These are phyloP conservation scores for Pithys albifrons DNA, from an alignment of 2,113 vertebrate species.

Conservation along the genomic window DNA sequence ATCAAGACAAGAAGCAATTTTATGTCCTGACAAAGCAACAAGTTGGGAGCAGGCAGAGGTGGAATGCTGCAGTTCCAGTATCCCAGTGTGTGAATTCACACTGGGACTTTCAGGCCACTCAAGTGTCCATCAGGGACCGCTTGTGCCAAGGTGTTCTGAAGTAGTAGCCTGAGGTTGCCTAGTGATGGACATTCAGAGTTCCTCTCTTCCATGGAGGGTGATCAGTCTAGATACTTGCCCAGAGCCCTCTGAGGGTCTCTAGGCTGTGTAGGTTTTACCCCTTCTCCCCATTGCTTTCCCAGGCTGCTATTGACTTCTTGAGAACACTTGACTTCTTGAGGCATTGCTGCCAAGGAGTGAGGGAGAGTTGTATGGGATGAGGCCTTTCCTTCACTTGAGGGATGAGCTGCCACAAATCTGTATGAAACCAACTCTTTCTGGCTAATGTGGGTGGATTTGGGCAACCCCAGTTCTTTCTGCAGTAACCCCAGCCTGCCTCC, in stretches of 20 bases:
- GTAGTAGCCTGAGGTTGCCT: neutral
- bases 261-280: neutral
- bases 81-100: neutral
- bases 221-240: neutral
- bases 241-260: neutral
- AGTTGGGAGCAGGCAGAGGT: neutral
- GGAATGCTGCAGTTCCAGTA: neutral
- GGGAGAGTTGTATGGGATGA: neutral
- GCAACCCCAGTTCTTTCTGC: neutral
- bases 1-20: neutral
- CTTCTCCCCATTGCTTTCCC: neutral
- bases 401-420: neutral
- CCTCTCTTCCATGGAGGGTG: neutral
- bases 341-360: rapidly evolving
- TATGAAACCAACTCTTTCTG: neutral
- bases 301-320: neutral
- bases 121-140: neutral
- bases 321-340: neutral
- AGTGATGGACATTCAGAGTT: neutral
- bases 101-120: neutral
- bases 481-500: neutral
- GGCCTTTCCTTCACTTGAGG: neutral
- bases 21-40: neutral
- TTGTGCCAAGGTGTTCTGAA: neutral
- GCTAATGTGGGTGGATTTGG: neutral